These are phyloP conservation scores for Epinephelus cyanopodus DNA, from an alignment of 2,113 vertebrate genomes.

Conservation along the genomic window DNA sequence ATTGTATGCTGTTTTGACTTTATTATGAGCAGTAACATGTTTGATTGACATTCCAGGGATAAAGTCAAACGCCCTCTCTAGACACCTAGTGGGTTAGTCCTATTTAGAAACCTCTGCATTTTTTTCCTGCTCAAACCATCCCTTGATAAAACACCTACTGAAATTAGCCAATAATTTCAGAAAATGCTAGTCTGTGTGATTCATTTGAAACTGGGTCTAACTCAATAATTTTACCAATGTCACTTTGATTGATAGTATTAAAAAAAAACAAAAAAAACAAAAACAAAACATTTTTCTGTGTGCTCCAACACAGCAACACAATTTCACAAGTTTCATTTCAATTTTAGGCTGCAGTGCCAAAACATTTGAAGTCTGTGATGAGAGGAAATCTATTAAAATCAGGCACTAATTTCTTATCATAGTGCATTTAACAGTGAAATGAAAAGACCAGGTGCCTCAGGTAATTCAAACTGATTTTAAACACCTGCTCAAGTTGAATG, in stretches of 20 bases:
- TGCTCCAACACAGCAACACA: slow-evolving; percentile 4
- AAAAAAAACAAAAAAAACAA: not conserved
- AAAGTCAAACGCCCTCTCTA: not conserved
- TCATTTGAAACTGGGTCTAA: not conserved
- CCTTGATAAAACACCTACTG: not conserved
- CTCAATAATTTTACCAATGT: slow-evolving; percentile 37
- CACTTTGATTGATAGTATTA: slow-evolving; percentile 23
- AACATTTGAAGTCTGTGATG: not conserved
- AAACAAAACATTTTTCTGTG: not conserved
- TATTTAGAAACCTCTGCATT: not conserved
- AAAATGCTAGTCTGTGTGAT: slow-evolving; percentile 1
- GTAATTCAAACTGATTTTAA: slow-evolving; percentile 17
- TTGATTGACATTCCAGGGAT: slow-evolving; percentile 23
- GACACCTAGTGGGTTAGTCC: not conserved
- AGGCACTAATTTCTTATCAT: slow-evolving; percentile 23
- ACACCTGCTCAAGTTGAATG: not conserved
- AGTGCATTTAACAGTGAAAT: slow-evolving; percentile 13
- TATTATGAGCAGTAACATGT: not conserved
- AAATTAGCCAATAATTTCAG: not conserved
- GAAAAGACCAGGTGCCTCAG: slow-evolving; percentile 14
- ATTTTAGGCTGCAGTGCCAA: not conserved
- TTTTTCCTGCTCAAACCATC: slow-evolving; percentile 9
- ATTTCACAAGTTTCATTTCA: slow-evolving; percentile 25
- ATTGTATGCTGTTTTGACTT: not conserved
- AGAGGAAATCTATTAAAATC: slow-evolving; percentile 13